Evolutionary conservation across 1,140 invertebrate genomes (phyloP), one percentile per base, ranked within the genome.

Genomic region (Dufourea novaeangliae): DNA sequence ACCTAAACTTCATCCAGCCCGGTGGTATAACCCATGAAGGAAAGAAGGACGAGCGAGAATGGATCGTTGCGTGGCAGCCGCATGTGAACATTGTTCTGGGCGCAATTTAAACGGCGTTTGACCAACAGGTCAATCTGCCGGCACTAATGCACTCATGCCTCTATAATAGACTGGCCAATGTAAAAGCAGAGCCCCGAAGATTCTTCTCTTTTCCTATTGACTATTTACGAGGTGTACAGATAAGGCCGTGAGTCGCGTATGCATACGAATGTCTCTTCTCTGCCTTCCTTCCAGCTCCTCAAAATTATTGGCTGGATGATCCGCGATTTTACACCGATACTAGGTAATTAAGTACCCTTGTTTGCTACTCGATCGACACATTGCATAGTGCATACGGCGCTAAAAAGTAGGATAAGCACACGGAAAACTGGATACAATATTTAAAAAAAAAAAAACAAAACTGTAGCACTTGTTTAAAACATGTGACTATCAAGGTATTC

Each of bases 91-190:
- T 81, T 82, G 75, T 86, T 79, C 74, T 29, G 72, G 50, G 54
- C 63, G 73, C 76, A 76, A 82, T 82, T 88, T 83, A 86, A 87
- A 76, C 77, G 79, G 61, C 68, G 75, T 72, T 80, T 79, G 78
- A 79, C 79, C 78, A 71, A 50, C 62, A 68, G 84, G 85, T 87
- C 84, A 87, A 88, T 85, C 82, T 84, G 80, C 66, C 84, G 80
- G 61, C 80, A 83, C 86, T 89, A 87, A 89, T 89, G 83, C 86
- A 79, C 86, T 85, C 81, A 82, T 81, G 69, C 67, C 79, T 84
- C 64, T 81, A 79, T 83, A 88, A 88, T 85, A 83, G 81, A 85
- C 68, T 80, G 78, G 72, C 61, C 37, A 78, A 67, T 84, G 85
- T 80, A 78, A 85, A 52, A 80, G 62, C 75, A 71, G 39, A 75